A percentile compares a stretch with the other conserved stretches of the same genome.
phyloP scores from a whole-genome alignment of 1,140 invertebrate genomes.

The Anoplophora glabripennis region DNA sequence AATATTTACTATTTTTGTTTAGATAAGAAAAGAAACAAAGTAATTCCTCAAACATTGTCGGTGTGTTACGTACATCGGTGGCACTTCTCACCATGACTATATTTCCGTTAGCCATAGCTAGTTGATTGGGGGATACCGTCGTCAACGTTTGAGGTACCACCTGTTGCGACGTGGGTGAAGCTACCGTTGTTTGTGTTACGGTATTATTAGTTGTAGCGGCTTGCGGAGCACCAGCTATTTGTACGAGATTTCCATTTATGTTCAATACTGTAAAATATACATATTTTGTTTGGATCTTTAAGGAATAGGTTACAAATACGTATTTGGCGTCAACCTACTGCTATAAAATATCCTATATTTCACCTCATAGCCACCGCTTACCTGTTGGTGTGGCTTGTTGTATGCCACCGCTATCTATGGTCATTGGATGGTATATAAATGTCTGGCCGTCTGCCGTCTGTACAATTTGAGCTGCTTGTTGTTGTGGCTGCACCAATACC shows the following conservation, averaged over 20 bases:
- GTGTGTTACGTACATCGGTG: slow-evolving; percentile 39
- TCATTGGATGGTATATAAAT: slow-evolving; percentile 83
- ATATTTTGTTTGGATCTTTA: background rate
- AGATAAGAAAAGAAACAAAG: background rate
- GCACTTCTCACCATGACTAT: slow-evolving; percentile 64
- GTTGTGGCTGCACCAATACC: slow-evolving; percentile 59
- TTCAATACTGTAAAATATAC: slow-evolving; percentile 60
- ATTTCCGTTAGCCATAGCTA: slow-evolving; percentile 57
- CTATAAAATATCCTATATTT: slow-evolving; percentile 12
- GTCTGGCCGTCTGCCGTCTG: slow-evolving; percentile 93
- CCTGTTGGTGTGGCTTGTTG: slow-evolving; percentile 63
- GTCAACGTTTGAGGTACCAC: slow-evolving; percentile 41
- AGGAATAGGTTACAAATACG: no score
- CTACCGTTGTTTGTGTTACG: slow-evolving; percentile 45
- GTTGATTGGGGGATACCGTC: slow-evolving; percentile 38
- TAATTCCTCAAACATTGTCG: background rate
- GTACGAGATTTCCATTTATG: slow-evolving; percentile 71
- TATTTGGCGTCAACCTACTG: slow-evolving; percentile 4
- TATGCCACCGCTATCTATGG: slow-evolving; percentile 54
- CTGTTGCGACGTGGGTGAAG: slow-evolving; percentile 40
- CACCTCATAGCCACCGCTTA: no score
- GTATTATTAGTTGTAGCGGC: slow-evolving; percentile 42
- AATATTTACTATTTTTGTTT: background rate
- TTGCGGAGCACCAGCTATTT: slow-evolving; percentile 55
- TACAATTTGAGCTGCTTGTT: slow-evolving; percentile 76